These are phyloP conservation scores for Leptinotarsa peninsularis DNA, from an alignment of 2,888 invertebrate species.

Conservation along the genomic window DNA sequence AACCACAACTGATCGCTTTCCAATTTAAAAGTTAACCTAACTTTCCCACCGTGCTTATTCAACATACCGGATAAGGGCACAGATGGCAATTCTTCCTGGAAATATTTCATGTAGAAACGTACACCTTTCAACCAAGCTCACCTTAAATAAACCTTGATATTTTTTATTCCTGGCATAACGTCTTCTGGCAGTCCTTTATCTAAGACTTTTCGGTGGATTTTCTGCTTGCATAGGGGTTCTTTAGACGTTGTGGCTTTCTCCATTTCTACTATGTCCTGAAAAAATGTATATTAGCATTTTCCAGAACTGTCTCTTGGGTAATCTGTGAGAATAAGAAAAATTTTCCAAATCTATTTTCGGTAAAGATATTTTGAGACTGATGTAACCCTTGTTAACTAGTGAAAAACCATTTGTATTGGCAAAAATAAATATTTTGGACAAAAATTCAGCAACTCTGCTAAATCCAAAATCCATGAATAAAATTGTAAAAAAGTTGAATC, in stretches of 20 bases:
- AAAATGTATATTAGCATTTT: constrained; percentile 33
- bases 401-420: too few relatives aligned
- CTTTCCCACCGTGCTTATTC: constrained; percentile 90
- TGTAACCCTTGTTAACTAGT: too few relatives aligned
- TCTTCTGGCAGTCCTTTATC: constrained; percentile 93
- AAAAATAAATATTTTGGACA: too few relatives aligned
- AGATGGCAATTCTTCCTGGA: constrained; percentile 83
- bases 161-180: constrained; percentile 87
- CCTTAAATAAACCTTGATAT: constrained; percentile 72
- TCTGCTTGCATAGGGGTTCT: constrained; percentile 81
- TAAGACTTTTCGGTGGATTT: constrained; percentile 86
- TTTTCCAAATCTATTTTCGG: too few relatives aligned
- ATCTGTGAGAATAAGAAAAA: too few relatives aligned
- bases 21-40: constrained; percentile 90
- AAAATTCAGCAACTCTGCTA: too few relatives aligned
- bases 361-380: too few relatives aligned
- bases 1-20: constrained; percentile 92
- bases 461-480: too few relatives aligned
- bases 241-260: constrained; percentile 74
- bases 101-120: constrained; percentile 26
- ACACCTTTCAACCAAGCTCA: constrained; percentile 22
- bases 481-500: too few relatives aligned
- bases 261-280: constrained; percentile 72
- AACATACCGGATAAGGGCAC: constrained; percentile 89
- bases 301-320: too few relatives aligned